Percentiles rank a stretch among this genome's conserved stretches.
Conservation (phyloP, 2,888 invertebrate genomes). For the Sylvicola cinctus region DNA sequence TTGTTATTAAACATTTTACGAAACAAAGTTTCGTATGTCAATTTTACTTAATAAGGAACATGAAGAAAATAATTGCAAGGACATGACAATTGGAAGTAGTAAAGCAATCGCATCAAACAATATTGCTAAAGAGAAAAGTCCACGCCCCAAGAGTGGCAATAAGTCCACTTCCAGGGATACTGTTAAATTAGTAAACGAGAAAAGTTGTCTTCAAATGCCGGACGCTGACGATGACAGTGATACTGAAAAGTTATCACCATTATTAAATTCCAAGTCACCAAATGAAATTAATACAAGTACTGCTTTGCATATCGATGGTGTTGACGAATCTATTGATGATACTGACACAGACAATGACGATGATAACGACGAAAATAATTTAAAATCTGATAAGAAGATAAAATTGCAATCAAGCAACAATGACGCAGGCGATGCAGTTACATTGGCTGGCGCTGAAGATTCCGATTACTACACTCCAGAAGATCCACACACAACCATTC, state of each 20-base stretch:
- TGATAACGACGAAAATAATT: slow-evolving; percentile 7
- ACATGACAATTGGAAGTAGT: slow-evolving; percentile 14
- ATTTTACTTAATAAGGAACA: slow-evolving; percentile 47
- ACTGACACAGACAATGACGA: slow-evolving; percentile 30
- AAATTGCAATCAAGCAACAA: background rate
- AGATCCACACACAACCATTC: slow-evolving; percentile 45
- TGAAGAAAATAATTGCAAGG: slow-evolving; percentile 19
- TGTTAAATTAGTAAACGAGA: slow-evolving; percentile 39
- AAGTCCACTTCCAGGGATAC: slow-evolving; percentile 27
- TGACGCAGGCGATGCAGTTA: slow-evolving; percentile 1
- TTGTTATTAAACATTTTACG: background rate
- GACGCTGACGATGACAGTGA: slow-evolving; percentile 59
- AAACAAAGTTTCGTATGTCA: slow-evolving; percentile 43
- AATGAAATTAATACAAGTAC: background rate
- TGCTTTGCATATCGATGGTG: slow-evolving; percentile 25
- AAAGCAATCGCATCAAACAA: slow-evolving; percentile 10
- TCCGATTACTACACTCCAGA: slow-evolving; percentile 64
- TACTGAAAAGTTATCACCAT: slow-evolving; percentile 60
- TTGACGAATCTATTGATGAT: slow-evolving; percentile 39
- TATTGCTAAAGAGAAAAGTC: slow-evolving; percentile 19
- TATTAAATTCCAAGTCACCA: slow-evolving; percentile 25
- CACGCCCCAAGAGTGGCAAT: slow-evolving; percentile 7
- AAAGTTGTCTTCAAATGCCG: slow-evolving; percentile 13
- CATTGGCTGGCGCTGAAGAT: slow-evolving; percentile 32
- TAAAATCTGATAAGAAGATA: slow-evolving; percentile 1